A percentile compares a stretch with the other conserved stretches of the same genome.
Conservation (phyloP, 2,113 vertebrate species). For the Notechis scutatus region DNA sequence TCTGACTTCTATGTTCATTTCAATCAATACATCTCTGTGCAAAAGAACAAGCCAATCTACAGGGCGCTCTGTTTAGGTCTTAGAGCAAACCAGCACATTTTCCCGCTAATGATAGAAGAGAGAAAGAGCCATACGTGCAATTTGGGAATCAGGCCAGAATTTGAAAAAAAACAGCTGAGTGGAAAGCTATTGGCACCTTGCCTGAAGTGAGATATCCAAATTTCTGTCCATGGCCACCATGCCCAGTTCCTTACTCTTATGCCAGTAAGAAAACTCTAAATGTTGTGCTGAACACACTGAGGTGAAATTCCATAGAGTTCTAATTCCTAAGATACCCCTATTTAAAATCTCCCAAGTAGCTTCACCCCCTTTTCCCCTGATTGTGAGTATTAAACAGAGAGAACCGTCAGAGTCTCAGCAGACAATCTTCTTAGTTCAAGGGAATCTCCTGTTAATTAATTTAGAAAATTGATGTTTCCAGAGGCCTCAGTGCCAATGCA, state of each 20-base stretch:
- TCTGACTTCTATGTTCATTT: background rate
- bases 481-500: background rate
- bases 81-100: background rate
- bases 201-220: background rate
- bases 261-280: background rate
- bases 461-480: background rate
- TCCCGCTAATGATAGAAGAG: background rate
- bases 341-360: background rate
- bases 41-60: background rate
- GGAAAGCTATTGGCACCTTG: background rate
- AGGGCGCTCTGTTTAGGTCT: background rate
- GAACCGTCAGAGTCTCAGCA: background rate
- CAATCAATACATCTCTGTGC: too few species aligned
- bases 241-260: background rate
- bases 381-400: background rate
- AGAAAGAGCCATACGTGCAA: background rate
- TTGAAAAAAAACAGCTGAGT: background rate
- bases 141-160: background rate
- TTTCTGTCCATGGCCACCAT: background rate
- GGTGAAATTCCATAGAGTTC: background rate
- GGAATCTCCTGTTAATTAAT: background rate
- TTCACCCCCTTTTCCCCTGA: background rate
- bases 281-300: background rate
- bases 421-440: background rate
- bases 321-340: background rate